Percentiles rank a stretch among this genome's conserved stretches.
Conservation (phyloP, 2,113 vertebrate species). For the Triplophysa tibetana region DNA sequence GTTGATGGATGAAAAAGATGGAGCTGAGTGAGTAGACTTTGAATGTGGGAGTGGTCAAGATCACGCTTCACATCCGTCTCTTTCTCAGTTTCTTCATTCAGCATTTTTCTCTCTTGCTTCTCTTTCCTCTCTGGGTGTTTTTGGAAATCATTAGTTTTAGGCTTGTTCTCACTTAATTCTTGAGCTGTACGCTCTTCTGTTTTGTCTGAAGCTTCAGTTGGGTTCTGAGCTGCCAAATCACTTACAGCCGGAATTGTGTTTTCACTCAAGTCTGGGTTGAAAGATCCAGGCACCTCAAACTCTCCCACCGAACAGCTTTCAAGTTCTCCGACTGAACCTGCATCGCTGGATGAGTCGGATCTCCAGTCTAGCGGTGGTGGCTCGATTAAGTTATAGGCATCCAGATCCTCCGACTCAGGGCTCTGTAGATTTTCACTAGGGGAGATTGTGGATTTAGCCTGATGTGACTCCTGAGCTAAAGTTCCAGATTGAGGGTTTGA, state of each 20-base stretch:
- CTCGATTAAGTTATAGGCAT: constrained; percentile 66
- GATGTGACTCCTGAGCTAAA: not conserved
- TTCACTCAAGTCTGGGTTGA: constrained; percentile 50
- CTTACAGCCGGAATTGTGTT: constrained; percentile 32
- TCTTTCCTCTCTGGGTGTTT: not conserved
- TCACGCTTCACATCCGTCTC: constrained; percentile 51
- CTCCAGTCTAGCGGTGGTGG: constrained; percentile 79
- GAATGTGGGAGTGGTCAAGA: constrained; percentile 72
- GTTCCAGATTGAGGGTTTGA: not conserved
- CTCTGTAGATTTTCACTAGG: not conserved
- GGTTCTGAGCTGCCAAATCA: constrained; percentile 23
- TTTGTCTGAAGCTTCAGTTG: not conserved
- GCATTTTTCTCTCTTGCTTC: not conserved
- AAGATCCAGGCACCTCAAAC: constrained; percentile 59
- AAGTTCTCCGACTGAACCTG: constrained; percentile 56
- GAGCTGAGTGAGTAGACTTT: constrained; percentile 76
- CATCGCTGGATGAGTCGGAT: constrained; percentile 75
- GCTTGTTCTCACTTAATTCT: not conserved
- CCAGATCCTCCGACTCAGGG: constrained; percentile 63
- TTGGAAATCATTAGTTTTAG: not conserved
- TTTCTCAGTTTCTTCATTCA: constrained; percentile 11
- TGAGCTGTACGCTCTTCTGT: constrained; percentile 9
- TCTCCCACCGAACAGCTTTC: constrained; percentile 60
- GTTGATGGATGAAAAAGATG: constrained; percentile 64
- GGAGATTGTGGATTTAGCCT: not conserved